These are phyloP conservation scores for Gallinago undulata DNA, from an alignment of 2,113 vertebrate species.

Conservation along the genomic window DNA sequence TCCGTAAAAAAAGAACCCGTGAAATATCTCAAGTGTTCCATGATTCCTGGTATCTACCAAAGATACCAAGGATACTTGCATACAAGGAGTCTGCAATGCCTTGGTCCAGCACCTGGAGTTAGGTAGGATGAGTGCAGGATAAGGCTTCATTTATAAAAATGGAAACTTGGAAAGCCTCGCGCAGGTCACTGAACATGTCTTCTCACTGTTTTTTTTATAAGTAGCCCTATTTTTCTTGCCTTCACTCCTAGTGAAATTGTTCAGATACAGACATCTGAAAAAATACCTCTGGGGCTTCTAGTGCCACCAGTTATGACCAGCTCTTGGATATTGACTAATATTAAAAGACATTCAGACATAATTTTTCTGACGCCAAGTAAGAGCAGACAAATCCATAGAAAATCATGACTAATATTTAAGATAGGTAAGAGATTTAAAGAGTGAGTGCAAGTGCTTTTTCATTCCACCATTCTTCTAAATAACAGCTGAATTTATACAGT, in stretches of 20 bases:
- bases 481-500: not conserved
- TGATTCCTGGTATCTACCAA: not conserved
- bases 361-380: not conserved
- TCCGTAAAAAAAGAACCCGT: not conserved
- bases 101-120: not conserved
- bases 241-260: not conserved
- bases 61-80: not conserved
- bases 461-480: not conserved
- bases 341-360: not conserved
- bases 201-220: not conserved
- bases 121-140: not conserved
- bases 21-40: not conserved
- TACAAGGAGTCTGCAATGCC: not conserved
- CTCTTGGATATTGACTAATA: not conserved
- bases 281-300: not conserved
- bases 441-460: not conserved
- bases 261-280: not conserved
- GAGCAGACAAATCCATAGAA: not conserved
- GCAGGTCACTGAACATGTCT: accelerated
- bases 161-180: not conserved
- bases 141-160: not conserved
- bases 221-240: not conserved
- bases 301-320: not conserved
- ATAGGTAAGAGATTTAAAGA: not conserved
- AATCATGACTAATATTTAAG: not conserved